phyloP scores from a whole-genome alignment of 2,113 vertebrate species.

The Benitochromis conjunctus region DNA sequence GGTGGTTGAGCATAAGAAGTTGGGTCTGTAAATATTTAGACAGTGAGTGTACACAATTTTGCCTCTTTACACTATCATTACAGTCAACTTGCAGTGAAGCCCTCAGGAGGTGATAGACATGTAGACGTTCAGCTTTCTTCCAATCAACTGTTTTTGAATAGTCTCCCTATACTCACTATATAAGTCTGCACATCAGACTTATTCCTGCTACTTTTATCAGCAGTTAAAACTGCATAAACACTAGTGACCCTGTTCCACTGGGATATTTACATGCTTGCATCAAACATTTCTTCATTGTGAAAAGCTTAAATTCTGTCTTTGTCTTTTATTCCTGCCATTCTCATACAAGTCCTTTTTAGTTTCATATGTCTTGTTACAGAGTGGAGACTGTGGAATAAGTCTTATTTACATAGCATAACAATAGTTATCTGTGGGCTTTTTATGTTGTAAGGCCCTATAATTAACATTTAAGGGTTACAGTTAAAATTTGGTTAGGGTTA shows the following conservation, averaged over 20 bases:
- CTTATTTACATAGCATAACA: not conserved
- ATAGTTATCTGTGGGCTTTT: not conserved
- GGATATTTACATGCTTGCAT: not conserved
- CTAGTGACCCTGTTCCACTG: not conserved
- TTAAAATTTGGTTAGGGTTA: not conserved
- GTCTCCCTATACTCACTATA: not conserved
- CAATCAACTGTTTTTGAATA: not conserved
- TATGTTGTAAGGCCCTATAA: not conserved
- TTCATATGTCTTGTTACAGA: not conserved
- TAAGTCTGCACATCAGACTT: not conserved
- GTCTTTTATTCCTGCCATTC: not conserved
- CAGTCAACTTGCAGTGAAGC: not conserved
- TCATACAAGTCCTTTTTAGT: not conserved
- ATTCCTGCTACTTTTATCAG: not conserved
- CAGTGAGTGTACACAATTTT: not conserved
- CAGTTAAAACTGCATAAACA: not conserved
- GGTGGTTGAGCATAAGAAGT: not conserved
- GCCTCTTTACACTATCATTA: not conserved
- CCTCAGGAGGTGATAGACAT: not conserved
- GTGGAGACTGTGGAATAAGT: not conserved
- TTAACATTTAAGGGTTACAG: not conserved
- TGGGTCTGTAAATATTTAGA: not conserved
- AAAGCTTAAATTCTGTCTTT: not conserved
- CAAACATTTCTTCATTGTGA: accelerated
- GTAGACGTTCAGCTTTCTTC: not conserved